Percentiles rank a stretch among this genome's conserved stretches.
Conservation (phyloP, 2,113 vertebrate species). For the Panthera leo region DNA sequence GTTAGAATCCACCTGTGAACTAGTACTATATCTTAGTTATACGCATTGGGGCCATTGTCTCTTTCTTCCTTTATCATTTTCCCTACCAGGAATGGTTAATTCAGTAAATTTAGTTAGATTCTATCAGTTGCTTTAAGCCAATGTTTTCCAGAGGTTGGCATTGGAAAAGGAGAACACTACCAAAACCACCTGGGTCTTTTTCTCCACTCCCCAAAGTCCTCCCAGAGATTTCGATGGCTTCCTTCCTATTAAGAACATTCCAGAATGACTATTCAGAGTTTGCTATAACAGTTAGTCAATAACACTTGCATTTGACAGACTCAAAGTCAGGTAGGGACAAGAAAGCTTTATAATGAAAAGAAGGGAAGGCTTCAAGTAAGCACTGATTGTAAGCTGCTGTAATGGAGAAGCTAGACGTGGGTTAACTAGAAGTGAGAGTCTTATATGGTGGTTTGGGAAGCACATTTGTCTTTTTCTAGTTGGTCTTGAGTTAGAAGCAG, state of each 20-base stretch:
- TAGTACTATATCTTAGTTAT: not conserved
- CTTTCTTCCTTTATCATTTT: conserved; percentile 33
- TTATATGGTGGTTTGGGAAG: not conserved
- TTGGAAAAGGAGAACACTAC: not conserved
- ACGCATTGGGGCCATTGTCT: not conserved
- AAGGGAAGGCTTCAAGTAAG: not conserved
- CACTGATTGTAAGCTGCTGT: not conserved
- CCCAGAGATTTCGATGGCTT: not conserved
- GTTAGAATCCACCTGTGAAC: not conserved
- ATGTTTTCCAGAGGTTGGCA: not conserved
- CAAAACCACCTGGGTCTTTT: not conserved
- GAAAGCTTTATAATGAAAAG: not conserved
- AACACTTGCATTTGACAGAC: not conserved
- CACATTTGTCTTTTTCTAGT: not conserved
- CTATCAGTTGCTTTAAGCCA: not conserved
- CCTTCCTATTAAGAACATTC: not conserved
- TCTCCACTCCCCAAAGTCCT: not conserved
- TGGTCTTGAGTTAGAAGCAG: not conserved
- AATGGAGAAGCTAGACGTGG: not conserved
- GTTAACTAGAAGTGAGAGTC: not conserved
- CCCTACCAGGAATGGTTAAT: not conserved
- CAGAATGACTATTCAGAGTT: not conserved
- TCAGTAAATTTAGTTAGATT: not conserved
- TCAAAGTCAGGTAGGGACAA: not conserved
- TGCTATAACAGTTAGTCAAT: not conserved